phyloP scores from a whole-genome alignment of 2,888 invertebrate genomes.

The Caenorhabditis sulstoni region DNA sequence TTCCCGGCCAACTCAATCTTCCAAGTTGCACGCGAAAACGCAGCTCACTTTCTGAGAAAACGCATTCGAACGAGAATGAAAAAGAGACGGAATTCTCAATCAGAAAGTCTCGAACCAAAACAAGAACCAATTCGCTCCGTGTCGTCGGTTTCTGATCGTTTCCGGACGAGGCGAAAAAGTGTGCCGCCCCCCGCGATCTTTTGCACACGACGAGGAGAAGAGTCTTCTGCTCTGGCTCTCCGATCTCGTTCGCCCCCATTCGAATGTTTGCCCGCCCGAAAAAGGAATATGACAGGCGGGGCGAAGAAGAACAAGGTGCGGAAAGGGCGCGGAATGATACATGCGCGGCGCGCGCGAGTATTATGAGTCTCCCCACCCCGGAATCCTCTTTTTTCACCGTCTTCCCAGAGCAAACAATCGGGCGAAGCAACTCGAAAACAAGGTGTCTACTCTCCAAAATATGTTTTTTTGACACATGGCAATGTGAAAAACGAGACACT shows the following conservation, averaged over 20 bases:
- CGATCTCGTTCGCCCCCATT: too few species aligned
- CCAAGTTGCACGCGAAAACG: too few species aligned
- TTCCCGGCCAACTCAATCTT: too few species aligned
- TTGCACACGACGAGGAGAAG: too few species aligned
- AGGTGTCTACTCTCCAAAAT: slow-evolving; percentile 20
- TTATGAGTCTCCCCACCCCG: slow-evolving; percentile 7
- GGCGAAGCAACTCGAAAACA: slow-evolving; percentile 23
- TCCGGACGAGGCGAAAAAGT: too few species aligned
- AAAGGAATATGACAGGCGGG: slow-evolving; percentile 1
- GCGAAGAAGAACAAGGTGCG: slow-evolving; percentile 24
- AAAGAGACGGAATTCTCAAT: too few species aligned
- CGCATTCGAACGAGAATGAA: too few species aligned
- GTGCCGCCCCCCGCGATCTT: slow-evolving; percentile 6
- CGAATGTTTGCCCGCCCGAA: slow-evolving; percentile 1
- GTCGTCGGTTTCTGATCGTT: too few species aligned
- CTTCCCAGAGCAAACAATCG: slow-evolving; percentile 24
- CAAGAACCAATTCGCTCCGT: too few species aligned
- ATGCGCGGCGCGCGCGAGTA: slow-evolving; percentile 17
- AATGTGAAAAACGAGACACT: background rate
- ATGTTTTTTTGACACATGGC: slow-evolving; percentile 31
- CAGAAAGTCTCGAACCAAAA: too few species aligned
- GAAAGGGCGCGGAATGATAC: slow-evolving; percentile 36
- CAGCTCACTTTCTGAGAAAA: too few species aligned
- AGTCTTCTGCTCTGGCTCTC: background rate
- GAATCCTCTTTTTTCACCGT: background rate